phyloP scores from a whole-genome alignment of 2,113 vertebrate genomes.

The Melospiza georgiana region DNA sequence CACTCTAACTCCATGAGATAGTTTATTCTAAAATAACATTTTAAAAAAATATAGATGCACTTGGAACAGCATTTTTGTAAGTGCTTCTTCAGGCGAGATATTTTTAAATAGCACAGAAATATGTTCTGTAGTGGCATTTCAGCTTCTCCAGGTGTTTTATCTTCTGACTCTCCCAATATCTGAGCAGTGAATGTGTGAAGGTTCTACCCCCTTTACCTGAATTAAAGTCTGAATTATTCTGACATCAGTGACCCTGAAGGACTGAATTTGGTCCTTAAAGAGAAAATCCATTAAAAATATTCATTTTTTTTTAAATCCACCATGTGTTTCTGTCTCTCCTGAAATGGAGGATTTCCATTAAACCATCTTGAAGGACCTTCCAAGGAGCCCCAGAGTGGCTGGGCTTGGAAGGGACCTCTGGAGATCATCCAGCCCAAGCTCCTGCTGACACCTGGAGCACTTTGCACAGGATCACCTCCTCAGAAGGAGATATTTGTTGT shows the following conservation, averaged over 20 bases:
- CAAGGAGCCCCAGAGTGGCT: background rate
- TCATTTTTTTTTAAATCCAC: background rate
- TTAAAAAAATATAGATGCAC: accelerated
- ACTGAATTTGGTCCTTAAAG: background rate
- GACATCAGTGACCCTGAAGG: background rate
- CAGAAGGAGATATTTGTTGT: background rate
- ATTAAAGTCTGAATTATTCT: background rate
- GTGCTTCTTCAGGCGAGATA: background rate
- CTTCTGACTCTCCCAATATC: background rate
- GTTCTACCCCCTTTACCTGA: background rate
- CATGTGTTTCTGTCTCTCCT: background rate
- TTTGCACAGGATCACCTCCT: background rate
- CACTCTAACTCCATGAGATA: background rate
- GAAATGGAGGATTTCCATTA: background rate
- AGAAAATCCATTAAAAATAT: background rate
- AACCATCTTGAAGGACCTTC: background rate
- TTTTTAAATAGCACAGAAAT: background rate
- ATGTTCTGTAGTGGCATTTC: background rate
- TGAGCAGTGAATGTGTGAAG: background rate
- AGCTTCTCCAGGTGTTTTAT: background rate
- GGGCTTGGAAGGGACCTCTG: background rate
- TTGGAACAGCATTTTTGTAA: background rate
- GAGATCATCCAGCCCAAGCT: background rate
- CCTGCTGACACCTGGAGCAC: background rate
- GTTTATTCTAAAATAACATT: background rate